Evolutionary conservation across 1,140 invertebrate species (phyloP), one percentile per base, ranked within the genome.

Genomic region (Melitaea cinxia): DNA sequence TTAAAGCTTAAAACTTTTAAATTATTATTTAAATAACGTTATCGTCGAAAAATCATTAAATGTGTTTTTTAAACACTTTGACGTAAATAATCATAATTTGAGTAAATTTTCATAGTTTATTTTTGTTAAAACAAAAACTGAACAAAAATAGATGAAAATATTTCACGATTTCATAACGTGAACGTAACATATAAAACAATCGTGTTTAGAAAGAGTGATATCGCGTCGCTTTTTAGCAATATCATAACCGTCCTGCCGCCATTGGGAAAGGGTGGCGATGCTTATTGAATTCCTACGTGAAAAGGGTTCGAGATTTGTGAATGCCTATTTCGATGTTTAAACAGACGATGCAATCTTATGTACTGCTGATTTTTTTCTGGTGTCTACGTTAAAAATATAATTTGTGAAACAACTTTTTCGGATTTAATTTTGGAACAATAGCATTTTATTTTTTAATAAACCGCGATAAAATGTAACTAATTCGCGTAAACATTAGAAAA

Each of bases 211-310:
- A 47, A 14, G 17, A 47, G 17, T 47, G 21, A 21, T 47, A n/a
- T 47, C 42, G 42, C 21, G 42, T 47, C 42, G 19, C 21, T 47
- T 19, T 47, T 47, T 21, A 47, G 42, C 42, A 47, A 47, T 47
- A 47, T 47, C 21, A 47, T 47, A 47, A 47, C 42, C 17, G 6
- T 47, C 42, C 21, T 12, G 42, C 21, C 42, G 19, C 42, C 42
- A 47, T 47, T 23, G 17, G 42, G 10, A 47, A 47, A 23, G 42
- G 35, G 19, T 21, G 42, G 39, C 39, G 17, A 45, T 45, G 23
- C n/a, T 57, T 57, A 57, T 57, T 57, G 55, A 57, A 57, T 57
- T 42, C 33, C 37, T 56, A 56, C 55, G 55, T 55, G 53, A 55
- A 55, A 55, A 39, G 53, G 53, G 21, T 55, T 53, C 37, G 26